Percentiles rank a stretch among this genome's conserved stretches.
Conservation (phyloP, 2,888 invertebrate species). For the Dicycla oo region DNA sequence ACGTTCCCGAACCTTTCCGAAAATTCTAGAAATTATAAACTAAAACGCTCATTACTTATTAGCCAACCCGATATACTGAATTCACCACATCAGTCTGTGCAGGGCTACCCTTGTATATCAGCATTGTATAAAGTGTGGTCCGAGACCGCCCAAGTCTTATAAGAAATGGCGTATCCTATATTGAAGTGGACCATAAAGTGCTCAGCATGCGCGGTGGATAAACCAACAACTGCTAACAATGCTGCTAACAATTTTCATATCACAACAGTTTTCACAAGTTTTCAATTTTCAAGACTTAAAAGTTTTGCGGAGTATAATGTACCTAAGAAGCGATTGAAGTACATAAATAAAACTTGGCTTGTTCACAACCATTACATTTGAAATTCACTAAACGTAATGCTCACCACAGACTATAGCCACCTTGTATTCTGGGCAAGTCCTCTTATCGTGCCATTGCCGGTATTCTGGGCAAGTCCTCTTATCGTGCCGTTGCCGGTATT, state of each 20-base stretch:
- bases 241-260: conserved; percentile 5
- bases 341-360: background rate
- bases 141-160: too few relatives aligned
- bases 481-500: too few relatives aligned
- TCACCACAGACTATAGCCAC: background rate
- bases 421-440: background rate
- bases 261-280: conserved; percentile 6
- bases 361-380: background rate
- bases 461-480: too few relatives aligned
- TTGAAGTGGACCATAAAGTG: background rate
- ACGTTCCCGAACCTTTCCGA: too few relatives aligned
- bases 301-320: background rate
- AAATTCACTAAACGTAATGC: background rate
- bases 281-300: conserved; percentile 4
- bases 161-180: too few relatives aligned
- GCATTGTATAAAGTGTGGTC: too few relatives aligned
- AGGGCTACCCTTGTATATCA: too few relatives aligned
- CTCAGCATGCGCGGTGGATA: background rate
- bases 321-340: background rate
- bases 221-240: background rate
- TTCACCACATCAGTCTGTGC: too few relatives aligned
- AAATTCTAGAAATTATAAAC: too few relatives aligned
- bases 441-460: background rate
- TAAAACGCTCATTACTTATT: too few relatives aligned
- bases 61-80: too few relatives aligned